Percentiles rank a stretch among this genome's conserved stretches.
Evolutionary conservation across 1,140 invertebrate species (phyloP).

Genomic region (Zaprionus africanus): DNA sequence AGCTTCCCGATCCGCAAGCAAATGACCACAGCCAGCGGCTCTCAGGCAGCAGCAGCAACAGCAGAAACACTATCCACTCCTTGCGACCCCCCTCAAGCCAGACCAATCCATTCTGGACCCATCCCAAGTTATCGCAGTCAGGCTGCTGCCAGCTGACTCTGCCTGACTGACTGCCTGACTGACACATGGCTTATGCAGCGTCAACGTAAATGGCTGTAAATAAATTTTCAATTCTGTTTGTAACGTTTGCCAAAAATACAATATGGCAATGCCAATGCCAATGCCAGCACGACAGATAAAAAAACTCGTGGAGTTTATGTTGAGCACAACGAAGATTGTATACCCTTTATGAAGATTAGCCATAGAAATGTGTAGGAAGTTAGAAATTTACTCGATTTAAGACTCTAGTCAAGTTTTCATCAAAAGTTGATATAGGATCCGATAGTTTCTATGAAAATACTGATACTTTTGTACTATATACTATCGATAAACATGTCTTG

Average conservation of each 20-base stretch:
- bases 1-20: constrained; percentile 28
- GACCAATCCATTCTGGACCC: neutral
- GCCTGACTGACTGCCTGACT: constrained; percentile 50
- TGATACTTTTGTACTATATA: no score
- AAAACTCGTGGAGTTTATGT: neutral
- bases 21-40: constrained; percentile 33
- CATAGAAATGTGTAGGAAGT: no score
- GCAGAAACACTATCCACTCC: neutral
- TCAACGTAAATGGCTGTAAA: constrained; percentile 78
- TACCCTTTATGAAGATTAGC: neutral
- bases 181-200: constrained; percentile 77
- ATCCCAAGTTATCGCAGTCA: neutral
- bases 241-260: constrained; percentile 63
- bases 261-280: constrained; percentile 39
- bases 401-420: no score
- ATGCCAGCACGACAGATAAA: constrained; percentile 26
- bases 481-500: no score
- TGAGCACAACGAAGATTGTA: neutral
- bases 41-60: neutral
- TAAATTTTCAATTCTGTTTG: constrained; percentile 82
- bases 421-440: no score
- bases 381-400: no score
- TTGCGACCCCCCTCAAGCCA: neutral
- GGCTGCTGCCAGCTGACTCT: constrained; percentile 22
- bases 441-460: no score